Percentiles rank a stretch among this genome's conserved stretches.
Conservation (phyloP, 1,140 invertebrate genomes). For the Eriosoma lanigerum region DNA sequence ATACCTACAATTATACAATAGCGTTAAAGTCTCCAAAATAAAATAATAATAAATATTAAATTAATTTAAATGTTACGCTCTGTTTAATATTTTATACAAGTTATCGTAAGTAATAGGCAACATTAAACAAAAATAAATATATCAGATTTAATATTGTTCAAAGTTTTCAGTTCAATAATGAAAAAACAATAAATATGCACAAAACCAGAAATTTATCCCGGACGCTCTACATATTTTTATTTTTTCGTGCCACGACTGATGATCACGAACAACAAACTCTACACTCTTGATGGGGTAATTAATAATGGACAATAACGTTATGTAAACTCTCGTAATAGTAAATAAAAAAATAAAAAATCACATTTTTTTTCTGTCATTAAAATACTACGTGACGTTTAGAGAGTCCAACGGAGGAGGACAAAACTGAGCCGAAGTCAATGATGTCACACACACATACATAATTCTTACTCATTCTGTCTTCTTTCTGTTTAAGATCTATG, state of each 20-base stretch:
- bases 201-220: conserved; percentile 10
- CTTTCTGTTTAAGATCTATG: neutral
- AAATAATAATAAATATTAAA: neutral
- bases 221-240: conserved; percentile 7
- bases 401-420: neutral
- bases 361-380: conserved; percentile 14
- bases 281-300: conserved; percentile 38
- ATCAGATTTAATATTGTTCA: no score
- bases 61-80: neutral
- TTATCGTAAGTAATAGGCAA: neutral
- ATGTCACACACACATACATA: neutral
- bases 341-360: conserved; percentile 29
- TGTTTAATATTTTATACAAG: neutral
- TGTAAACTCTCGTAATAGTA: conserved; percentile 34
- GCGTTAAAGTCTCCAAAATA: neutral
- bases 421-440: neutral
- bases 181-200: neutral
- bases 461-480: conserved; percentile 4
- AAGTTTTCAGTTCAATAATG: neutral
- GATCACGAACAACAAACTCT: conserved; percentile 38
- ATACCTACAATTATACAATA: no score
- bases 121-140: neutral
- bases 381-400: conserved; percentile 29
- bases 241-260: conserved; percentile 34
- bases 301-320: conserved; percentile 48